Base-by-base conservation (phyloP, 2,113 vertebrate genomes). In the Cebidichthys violaceus region DNA sequence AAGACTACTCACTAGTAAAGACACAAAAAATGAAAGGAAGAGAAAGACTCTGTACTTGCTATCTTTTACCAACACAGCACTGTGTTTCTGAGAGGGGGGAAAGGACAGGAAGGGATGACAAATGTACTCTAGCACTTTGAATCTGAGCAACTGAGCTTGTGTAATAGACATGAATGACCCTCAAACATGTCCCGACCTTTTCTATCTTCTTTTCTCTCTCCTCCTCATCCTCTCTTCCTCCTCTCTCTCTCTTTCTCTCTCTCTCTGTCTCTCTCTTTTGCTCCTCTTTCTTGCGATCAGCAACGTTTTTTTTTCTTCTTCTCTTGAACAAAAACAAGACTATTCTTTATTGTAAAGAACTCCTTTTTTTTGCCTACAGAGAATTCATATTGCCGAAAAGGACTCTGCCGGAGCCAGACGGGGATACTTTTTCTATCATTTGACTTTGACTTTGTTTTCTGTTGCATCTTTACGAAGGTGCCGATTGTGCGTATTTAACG, bases 101-200 rank as follows among this genome's bases (percentile, higher is more conserved):
- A 83, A 47, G 84, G 88, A 89, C 86, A 85, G 86, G 73, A 70
- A 73, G 60, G 82, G 85, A 84, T 7, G 82, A 72, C 81, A 91
- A 70, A 95, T 94, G 96, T 96, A 97, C 97, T 97, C 96, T 96
- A 98, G 98, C 98, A 99, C 98, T 99, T 99, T 99, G 97, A 98
- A 97, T 96, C 96, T 94, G 95, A 97, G 96, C 96, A 95, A 96
- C 95, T 96, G 96, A 95, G 96, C 96, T 96, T 96, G 96, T 95
- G 95, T 96, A 96, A 95, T 93, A 89, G 95, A 91, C 94, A 95
- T 94, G 89, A 94, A 95, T 90, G 94, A 94, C 94, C 95, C 95
- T 94, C 93, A 84, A 89, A 87, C 93, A 94, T 90, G 83, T 86
- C 95, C 92, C 89, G 91, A 88, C 79, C 54, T 89, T 87, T 91